Percentiles rank a stretch among this genome's conserved stretches.
Conservation (phyloP, 2,888 invertebrate genomes). For the Acanthopleura granulata region DNA sequence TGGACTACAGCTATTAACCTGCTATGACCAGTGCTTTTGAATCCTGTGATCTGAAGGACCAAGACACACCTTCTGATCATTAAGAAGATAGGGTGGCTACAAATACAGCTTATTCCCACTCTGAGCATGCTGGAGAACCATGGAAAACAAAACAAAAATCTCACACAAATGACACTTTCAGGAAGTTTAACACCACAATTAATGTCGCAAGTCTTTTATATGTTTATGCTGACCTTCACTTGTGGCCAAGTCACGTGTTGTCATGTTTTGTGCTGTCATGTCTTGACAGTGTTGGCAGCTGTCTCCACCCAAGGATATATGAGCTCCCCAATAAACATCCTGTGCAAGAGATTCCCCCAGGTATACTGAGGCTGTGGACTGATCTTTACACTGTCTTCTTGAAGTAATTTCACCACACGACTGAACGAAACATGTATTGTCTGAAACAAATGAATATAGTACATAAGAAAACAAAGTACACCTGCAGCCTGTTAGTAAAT, state of each 20-base stretch:
- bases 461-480: constrained; percentile 3
- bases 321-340: constrained; percentile 50
- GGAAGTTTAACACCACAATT: no score
- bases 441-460: constrained; percentile 23
- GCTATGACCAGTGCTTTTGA: no score
- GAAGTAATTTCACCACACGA: constrained; percentile 20
- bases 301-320: constrained; percentile 60
- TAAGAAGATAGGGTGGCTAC: no score
- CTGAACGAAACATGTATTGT: constrained; percentile 24
- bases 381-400: background rate
- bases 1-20: no score
- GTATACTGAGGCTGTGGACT: background rate
- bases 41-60: no score
- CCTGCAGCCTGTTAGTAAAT: no score
- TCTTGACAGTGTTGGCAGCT: background rate
- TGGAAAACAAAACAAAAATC: no score
- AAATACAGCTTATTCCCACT: no score
- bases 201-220: no score
- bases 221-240: background rate
- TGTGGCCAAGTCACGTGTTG: background rate
- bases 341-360: constrained; percentile 41
- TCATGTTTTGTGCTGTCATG: background rate
- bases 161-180: no score
- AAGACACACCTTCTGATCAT: no score
- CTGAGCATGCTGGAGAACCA: no score